Base-by-base conservation (phyloP, 2,888 invertebrate species). In the Argyresthia albistria region DNA sequence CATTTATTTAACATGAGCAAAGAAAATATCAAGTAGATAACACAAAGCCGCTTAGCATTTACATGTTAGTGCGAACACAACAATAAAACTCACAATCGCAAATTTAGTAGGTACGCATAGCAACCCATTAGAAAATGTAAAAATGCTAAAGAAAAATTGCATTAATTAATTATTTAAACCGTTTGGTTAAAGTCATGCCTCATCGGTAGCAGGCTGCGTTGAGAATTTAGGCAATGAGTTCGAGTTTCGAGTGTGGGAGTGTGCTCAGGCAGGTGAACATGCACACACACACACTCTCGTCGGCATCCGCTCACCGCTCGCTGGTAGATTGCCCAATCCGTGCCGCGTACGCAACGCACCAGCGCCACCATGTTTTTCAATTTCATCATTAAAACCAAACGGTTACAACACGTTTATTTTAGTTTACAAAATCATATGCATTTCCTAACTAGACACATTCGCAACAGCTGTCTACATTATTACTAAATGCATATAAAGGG, bases 311-410 rank as follows among this genome's bases (percentile, higher is more conserved):
- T 39, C 39, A 39, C 39, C 39, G 39, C 39, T 39, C 39, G 8
- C 70, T 73, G 62, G 77, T 72, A 68, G 71, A 78, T 84, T 83
- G 79, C 82, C 78, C 79, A 84, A 84, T 80, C 78, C 78, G 72
- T 71, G 70, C 70, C 70, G 62, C 65, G 62, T 57, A 59, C 68
- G 62, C 60, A 62, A 64, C 66, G 67, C 66, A 64, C 69, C 42
- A 42, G 46, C 73, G 64, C 63, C 69, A 25, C 25, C 25, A 25
- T 6, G 67, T 69, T 73, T 78, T 78, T 69, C 66, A 59, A 73
- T 78, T 76, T 77, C 82, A 69, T 80, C 77, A 83, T 73, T 76
- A 79, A n/a, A 67, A 14, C 65, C 61, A 58, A 69, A 69, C 64
- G 64, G 67, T 79, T 70, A 77, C 65, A 36, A 62, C 52, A 55